Conservation (phyloP, 2,113 vertebrate species). For the Leptosomus discolor region DNA sequence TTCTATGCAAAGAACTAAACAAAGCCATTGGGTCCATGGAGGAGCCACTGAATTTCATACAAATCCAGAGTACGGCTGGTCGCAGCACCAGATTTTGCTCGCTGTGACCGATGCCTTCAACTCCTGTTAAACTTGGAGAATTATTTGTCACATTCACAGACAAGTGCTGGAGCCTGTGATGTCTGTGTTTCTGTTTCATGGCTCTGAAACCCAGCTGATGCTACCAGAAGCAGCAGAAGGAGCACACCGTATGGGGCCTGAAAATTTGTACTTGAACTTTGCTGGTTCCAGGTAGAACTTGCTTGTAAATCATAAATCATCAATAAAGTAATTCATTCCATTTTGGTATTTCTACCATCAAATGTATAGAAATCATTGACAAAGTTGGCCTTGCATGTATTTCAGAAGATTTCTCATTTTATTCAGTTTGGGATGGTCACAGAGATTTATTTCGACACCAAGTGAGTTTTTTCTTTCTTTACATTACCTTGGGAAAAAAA, state of each 20-base stretch:
- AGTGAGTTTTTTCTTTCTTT: background rate
- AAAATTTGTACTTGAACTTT: background rate
- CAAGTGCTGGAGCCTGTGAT: background rate
- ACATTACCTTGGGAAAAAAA: background rate
- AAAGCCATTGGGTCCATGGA: background rate
- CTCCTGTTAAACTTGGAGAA: background rate
- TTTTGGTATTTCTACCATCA: fast-evolving
- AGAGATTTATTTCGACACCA: background rate
- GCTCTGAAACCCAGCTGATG: background rate
- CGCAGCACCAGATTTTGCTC: background rate
- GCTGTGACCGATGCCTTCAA: fast-evolving
- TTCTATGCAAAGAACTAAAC: background rate
- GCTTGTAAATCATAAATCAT: background rate
- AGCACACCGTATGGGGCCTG: background rate
- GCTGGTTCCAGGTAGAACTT: background rate
- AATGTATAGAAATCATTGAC: background rate
- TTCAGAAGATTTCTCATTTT: background rate
- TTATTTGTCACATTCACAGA: background rate
- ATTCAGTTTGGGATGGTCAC: background rate
- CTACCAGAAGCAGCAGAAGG: background rate
- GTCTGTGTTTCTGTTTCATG: background rate
- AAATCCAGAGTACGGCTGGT: background rate
- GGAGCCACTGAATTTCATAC: background rate
- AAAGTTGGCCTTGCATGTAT: background rate
- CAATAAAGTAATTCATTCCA: background rate